phyloP scores from a whole-genome alignment of 1,140 invertebrate genomes.

The Asobara japonica region DNA sequence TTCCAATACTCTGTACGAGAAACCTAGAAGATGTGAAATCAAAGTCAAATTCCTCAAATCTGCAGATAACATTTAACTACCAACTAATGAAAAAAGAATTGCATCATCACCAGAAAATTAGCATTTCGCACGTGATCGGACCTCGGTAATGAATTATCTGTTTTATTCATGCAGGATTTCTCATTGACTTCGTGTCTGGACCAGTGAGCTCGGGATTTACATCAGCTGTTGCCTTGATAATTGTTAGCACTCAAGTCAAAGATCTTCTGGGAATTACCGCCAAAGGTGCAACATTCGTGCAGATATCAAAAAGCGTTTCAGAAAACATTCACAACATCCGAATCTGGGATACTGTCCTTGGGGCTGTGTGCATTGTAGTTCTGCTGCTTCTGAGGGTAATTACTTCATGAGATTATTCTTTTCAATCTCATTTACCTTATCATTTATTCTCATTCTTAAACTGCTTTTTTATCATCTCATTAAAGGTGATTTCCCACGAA shows the following conservation, averaged over 20 bases:
- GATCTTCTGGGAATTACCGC: slow-evolving; percentile 83
- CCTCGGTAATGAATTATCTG: no score
- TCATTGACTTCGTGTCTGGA: slow-evolving; percentile 93
- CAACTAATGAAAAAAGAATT: no score
- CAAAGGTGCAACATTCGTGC: slow-evolving; percentile 76
- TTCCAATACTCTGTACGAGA: no score
- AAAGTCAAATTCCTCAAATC: no score
- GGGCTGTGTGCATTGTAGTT: slow-evolving; percentile 76
- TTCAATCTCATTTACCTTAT: no score
- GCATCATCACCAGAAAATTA: neutral
- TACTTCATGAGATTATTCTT: neutral
- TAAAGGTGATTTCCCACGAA: no score
- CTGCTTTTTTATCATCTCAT: no score
- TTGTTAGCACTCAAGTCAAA: slow-evolving; percentile 89
- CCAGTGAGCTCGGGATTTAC: slow-evolving; percentile 94
- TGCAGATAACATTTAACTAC: no score
- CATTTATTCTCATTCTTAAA: no score
- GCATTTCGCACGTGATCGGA: neutral
- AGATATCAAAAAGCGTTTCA: slow-evolving; percentile 77
- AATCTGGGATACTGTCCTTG: slow-evolving; percentile 76
- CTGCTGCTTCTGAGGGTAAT: slow-evolving; percentile 77
- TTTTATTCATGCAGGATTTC: slow-evolving; percentile 74
- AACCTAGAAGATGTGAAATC: no score
- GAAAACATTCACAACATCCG: slow-evolving; percentile 71
- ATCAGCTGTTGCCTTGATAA: slow-evolving; percentile 91